These are phyloP conservation scores for Paraescarpia echinospica DNA, from an alignment of 1,140 invertebrate species.

Conservation along the genomic window DNA sequence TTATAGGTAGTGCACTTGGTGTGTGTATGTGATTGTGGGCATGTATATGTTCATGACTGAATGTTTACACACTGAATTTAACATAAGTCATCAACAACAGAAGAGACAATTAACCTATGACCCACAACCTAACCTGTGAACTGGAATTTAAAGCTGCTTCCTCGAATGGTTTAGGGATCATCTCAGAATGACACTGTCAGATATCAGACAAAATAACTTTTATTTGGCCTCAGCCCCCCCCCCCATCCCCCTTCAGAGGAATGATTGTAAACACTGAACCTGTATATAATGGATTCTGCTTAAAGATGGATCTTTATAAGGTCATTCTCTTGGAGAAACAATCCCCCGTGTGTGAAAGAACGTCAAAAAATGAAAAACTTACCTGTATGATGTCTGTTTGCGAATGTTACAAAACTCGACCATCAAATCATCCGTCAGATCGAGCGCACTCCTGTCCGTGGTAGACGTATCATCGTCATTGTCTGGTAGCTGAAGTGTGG, in stretches of 20 bases:
- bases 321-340: too few species aligned
- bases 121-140: not conserved
- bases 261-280: too few species aligned
- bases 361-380: not conserved
- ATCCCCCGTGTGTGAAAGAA: not conserved
- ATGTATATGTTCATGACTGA: not conserved
- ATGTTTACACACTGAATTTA: not conserved
- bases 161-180: too few species aligned
- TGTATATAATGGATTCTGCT: too few species aligned
- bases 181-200: too few species aligned
- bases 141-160: too few species aligned
- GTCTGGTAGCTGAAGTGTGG: not conserved
- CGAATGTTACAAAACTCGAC: not conserved
- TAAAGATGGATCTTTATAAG: too few species aligned
- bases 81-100: not conserved
- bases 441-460: not conserved
- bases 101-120: not conserved
- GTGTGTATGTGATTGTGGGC: not conserved
- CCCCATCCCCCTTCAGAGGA: too few species aligned
- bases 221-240: too few species aligned
- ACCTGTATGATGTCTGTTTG: not conserved
- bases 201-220: too few species aligned
- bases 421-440: not conserved
- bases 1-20: too few species aligned
- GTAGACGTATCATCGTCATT: not conserved